A percentile compares a stretch with the other conserved stretches of the same genome.
Conservation (phyloP, 2,888 invertebrate species). For the Syrista parreyssii region DNA sequence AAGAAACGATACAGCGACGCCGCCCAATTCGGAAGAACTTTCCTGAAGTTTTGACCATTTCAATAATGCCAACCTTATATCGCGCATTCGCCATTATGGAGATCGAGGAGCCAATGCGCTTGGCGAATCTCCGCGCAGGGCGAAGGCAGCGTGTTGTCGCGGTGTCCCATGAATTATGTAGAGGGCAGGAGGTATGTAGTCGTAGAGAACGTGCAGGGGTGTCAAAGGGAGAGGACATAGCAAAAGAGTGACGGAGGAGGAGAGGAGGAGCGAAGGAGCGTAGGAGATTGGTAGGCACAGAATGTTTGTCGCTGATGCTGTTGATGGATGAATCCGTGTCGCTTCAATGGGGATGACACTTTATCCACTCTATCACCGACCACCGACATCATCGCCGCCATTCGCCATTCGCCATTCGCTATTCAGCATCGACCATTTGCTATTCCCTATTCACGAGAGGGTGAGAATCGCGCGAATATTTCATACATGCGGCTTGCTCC, state of each 20-base stretch:
- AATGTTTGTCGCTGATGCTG: slow-evolving; percentile 37
- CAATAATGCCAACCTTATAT: no score
- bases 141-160: no score
- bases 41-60: no score
- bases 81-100: no score
- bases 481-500: background rate
- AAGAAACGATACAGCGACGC: no score
- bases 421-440: background rate
- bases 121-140: no score
- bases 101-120: no score
- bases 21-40: no score
- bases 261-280: slow-evolving; percentile 24
- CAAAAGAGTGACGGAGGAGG: background rate
- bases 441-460: background rate
- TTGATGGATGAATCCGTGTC: slow-evolving; percentile 43
- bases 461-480: background rate
- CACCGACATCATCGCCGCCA: slow-evolving; percentile 27
- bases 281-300: slow-evolving; percentile 15
- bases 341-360: slow-evolving; percentile 30
- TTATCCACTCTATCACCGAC: slow-evolving; percentile 41
- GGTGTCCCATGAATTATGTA: slow-evolving; percentile 46
- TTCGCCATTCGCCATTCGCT: background rate
- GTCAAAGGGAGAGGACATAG: no score
- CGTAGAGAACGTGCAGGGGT: no score
- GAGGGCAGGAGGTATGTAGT: slow-evolving; percentile 17